Percentiles rank a stretch among this genome's conserved stretches.
Conservation (phyloP, 30 jellyfish, hydroid and myxozoan species). For the Catostylus mosaicus region DNA sequence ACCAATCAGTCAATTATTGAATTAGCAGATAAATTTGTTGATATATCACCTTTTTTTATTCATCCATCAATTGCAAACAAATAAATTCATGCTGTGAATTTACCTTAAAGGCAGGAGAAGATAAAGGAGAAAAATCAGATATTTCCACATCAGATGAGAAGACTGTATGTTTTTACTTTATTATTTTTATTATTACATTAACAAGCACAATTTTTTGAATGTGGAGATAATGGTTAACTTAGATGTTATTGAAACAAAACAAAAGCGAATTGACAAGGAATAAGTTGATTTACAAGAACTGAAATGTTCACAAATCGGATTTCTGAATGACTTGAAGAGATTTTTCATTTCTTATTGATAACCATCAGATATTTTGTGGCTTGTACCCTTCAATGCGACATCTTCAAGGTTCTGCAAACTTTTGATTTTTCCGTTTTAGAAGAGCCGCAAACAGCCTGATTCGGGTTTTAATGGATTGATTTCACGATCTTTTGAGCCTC, state of each 20-base stretch:
- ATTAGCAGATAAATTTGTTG: not conserved
- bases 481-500: conserved; percentile 90
- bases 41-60: not conserved
- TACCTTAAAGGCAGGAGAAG: not conserved
- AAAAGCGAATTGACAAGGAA: too few relatives aligned
- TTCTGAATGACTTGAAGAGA: too few relatives aligned
- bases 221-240: too few relatives aligned
- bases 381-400: too few relatives aligned
- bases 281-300: too few relatives aligned
- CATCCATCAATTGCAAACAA: not conserved
- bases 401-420: too few relatives aligned
- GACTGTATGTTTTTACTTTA: not conserved
- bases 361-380: too few relatives aligned
- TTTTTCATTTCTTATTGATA: too few relatives aligned
- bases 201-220: too few relatives aligned
- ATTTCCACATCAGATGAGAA: not conserved
- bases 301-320: too few relatives aligned
- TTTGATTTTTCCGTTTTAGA: conserved; percentile 11
- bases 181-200: too few relatives aligned
- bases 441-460: conserved; percentile 40
- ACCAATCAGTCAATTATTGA: not conserved
- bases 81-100: not conserved
- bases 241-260: too few relatives aligned
- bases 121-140: not conserved
- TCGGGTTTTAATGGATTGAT: conserved; percentile 76